Evolutionary conservation across 2,797 vertebrate genomes (phyloP), one percentile per base, ranked within the genome.

Genomic region (Myotis pilosus): DNA sequence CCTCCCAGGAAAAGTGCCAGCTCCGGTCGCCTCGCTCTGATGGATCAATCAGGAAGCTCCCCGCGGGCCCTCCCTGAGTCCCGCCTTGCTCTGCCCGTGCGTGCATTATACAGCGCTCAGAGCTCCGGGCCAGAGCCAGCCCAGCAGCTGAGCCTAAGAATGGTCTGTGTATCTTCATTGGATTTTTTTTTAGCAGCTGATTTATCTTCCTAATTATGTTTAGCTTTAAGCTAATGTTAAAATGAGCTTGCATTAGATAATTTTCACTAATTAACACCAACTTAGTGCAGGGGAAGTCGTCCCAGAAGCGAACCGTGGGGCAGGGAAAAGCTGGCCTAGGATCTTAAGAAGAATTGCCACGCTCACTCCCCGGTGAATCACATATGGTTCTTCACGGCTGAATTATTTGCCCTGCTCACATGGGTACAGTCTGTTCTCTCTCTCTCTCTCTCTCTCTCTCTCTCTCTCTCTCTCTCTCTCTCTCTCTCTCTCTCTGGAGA

Each of bases 211-310:
- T 96, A 96, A 96, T 97, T 96, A 95, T 94, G 95, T 96, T 96
- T 97, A 94, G 96, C 96, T 97, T 97, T 96, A 97, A 97, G 96
- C 97, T 96, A 97, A 97, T 94, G 96, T 96, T 96, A 96, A 97
- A 97, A 97, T 93, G 96, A 97, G 96, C 93, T 96, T 96, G 87
- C 93, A 95, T 96, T 94, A 86, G 96, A 96, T 97, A 95, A 97
- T 97, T 96, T 97, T 94, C 95, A 96, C 97, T 96, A 97, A 97
- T 97, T 97, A 97, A 93, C 96, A 96, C 82, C 93, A 90, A 94
- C 94, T 96, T 94, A 96, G 82, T 93, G 49, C 69, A 4, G 74
- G 88, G 85, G 44, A 95, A 86, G 92, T 92, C 53, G 68, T 88
- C 96, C 95, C 87, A 94, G 92, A 94, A 94, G 91, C 89, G 7